Conservation (phyloP, 2,888 invertebrate genomes). For the Cistogaster globosa region DNA sequence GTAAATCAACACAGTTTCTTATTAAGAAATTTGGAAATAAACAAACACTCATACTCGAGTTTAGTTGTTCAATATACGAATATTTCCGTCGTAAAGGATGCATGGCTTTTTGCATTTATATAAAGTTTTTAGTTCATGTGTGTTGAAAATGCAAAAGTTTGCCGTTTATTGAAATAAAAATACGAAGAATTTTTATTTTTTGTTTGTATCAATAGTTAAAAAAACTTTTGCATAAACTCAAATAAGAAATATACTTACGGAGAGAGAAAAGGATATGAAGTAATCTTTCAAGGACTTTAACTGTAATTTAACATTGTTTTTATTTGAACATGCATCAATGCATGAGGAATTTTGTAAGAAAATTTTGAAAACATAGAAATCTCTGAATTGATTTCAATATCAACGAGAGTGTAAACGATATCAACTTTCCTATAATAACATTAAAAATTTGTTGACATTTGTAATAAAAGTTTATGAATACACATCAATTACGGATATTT, state of each 20-base stretch:
- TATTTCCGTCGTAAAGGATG: conserved; percentile 55
- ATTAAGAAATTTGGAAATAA: conserved; percentile 7
- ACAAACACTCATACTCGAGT: neutral
- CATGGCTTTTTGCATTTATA: conserved; percentile 38
- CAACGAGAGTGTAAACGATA: conserved; percentile 37
- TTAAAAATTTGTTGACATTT: conserved; percentile 1
- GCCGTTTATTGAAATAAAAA: conserved; percentile 62
- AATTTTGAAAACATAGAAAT: conserved; percentile 25
- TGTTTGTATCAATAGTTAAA: conserved; percentile 33
- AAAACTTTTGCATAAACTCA: conserved; percentile 46
- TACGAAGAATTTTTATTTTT: conserved; percentile 55
- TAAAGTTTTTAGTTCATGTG: too few species aligned
- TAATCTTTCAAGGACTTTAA: conserved; percentile 77
- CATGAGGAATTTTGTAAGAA: conserved; percentile 14
- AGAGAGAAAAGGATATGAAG: conserved; percentile 66
- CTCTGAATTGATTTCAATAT: conserved; percentile 38
- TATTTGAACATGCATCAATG: conserved; percentile 1
- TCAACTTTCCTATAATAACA: conserved; percentile 13
- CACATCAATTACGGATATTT: neutral
- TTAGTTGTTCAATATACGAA: conserved; percentile 7
- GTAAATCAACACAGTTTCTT: conserved; percentile 38
- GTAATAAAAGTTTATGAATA: neutral
- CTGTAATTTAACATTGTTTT: conserved; percentile 74
- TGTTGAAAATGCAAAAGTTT: conserved; percentile 48
- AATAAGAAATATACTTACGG: conserved; percentile 24